Evolutionary conservation across 1,140 invertebrate species (phyloP), one percentile per base, ranked within the genome.

Genomic region (Calosoma granatense): DNA sequence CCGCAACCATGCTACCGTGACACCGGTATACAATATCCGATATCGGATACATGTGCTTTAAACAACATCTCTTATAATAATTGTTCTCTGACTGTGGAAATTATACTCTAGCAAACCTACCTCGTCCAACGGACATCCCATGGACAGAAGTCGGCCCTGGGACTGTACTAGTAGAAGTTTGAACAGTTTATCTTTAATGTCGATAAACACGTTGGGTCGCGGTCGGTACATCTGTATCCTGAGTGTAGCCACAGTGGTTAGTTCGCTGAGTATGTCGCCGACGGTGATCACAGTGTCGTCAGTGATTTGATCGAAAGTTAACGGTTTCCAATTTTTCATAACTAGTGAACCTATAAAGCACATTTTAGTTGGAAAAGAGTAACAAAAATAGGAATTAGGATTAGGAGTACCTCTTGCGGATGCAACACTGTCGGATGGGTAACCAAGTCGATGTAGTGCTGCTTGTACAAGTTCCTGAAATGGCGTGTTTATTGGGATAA

Each of bases 101-200:
- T n/a, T n/a, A n/a, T n/a, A n/a, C n/a, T n/a, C n/a, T 36, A 36
- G 26, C 20, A 17, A 41, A 65, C 73, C 80, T 76, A 95, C 92
- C 85, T 94, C 90, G 74, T 96, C 92, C 51, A 96, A 78, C 2
- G 93, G 92, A 72, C 92, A 96, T 59, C 93, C 93, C 53, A 90
- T 86, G 51, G 86, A 89, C 55, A 90, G 76, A 22, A 97, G 78
- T 41, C 94, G 75, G 3, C 85, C 84, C 62, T 94, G 89, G 53
- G 90, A 93, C 69, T 96, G 92, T 47, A 90, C 77, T 54, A 97
- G 76, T 0, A 97, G 75, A 20, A 95, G 79, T 71, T 90, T 85
- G 6, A 97, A 76, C 54, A 97, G 78, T 75, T 95, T 95, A 66
- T 96, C 93, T 74, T 94, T 94, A 65, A 97, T 88, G 69, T 97